Percentiles rank a stretch among this genome's conserved stretches.
Conservation (phyloP, 64 coral and sea anemone species). For the Anthopleura sola region DNA sequence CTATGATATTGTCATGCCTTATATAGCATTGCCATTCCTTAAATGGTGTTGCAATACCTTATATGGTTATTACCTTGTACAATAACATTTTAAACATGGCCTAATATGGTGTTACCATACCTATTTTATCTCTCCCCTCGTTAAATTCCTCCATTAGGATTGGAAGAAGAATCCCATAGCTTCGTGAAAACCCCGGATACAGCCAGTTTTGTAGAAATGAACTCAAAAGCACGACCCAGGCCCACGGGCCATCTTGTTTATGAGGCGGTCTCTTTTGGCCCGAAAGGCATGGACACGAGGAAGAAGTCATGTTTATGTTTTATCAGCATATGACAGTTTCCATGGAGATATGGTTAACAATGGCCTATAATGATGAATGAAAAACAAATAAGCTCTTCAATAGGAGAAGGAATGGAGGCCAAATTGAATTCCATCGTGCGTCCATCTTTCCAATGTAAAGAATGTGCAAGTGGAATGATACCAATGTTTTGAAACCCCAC, state of each 20-base stretch:
- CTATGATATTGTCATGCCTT: too few relatives aligned
- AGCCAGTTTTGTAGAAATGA: neutral
- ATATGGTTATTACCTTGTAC: too few relatives aligned
- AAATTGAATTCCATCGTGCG: too few relatives aligned
- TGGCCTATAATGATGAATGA: neutral
- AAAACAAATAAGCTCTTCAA: neutral
- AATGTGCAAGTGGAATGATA: too few relatives aligned
- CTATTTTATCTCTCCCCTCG: slow-evolving; percentile 16
- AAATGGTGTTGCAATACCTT: too few relatives aligned
- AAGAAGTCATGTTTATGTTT: neutral
- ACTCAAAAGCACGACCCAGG: neutral
- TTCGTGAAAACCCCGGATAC: neutral
- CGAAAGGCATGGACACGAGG: neutral
- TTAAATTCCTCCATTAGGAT: slow-evolving; percentile 5
- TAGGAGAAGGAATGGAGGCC: too few relatives aligned
- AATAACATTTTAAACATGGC: too few relatives aligned
- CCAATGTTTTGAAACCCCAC: too few relatives aligned
- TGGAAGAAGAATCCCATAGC: neutral
- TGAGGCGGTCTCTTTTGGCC: slow-evolving; percentile 6
- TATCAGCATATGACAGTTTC: neutral
- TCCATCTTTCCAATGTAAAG: too few relatives aligned
- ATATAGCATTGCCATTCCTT: too few relatives aligned
- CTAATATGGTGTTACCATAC: neutral
- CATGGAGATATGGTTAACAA: neutral
- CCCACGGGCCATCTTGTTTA: neutral